These are phyloP conservation scores for Hyperopisus bebe DNA, from an alignment of 2,113 vertebrate species.

Conservation along the genomic window DNA sequence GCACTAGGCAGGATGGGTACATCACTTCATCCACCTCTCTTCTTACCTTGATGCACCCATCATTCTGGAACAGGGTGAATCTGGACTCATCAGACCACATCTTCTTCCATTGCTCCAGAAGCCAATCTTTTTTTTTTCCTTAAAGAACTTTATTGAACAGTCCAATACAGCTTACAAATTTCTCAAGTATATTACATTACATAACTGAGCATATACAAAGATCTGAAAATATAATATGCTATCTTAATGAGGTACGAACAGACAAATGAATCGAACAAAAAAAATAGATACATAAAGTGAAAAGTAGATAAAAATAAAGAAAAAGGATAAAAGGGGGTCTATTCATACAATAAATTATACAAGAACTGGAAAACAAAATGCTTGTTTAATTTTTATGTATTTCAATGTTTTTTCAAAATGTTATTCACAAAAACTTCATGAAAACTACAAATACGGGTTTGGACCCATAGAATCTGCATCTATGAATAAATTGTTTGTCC, in stretches of 20 bases:
- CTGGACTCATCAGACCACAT: too few relatives aligned
- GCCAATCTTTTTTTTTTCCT: background rate
- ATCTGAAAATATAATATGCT: background rate
- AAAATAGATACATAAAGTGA: background rate
- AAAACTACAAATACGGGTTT: background rate
- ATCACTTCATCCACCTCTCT: too few relatives aligned
- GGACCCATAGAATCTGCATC: background rate
- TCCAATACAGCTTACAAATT: background rate
- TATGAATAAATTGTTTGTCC: background rate
- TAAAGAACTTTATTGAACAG: background rate
- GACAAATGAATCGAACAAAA: background rate
- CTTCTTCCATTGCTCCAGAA: too few relatives aligned
- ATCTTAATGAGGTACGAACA: background rate
- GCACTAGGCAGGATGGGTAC: too few relatives aligned
- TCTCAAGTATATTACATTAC: background rate
- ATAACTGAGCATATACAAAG: background rate
- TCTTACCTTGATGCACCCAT: too few relatives aligned
- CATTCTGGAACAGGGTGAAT: too few relatives aligned
- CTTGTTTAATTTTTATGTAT: background rate
- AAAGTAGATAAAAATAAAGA: too few relatives aligned
- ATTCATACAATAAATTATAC: background rate
- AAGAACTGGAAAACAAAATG: background rate
- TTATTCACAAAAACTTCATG: background rate
- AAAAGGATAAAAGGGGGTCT: too few relatives aligned
- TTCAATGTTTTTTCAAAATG: background rate